A percentile compares a stretch with the other conserved stretches of the same genome.
phyloP scores from a whole-genome alignment of 2,113 vertebrate species.

The Cathartes aura region DNA sequence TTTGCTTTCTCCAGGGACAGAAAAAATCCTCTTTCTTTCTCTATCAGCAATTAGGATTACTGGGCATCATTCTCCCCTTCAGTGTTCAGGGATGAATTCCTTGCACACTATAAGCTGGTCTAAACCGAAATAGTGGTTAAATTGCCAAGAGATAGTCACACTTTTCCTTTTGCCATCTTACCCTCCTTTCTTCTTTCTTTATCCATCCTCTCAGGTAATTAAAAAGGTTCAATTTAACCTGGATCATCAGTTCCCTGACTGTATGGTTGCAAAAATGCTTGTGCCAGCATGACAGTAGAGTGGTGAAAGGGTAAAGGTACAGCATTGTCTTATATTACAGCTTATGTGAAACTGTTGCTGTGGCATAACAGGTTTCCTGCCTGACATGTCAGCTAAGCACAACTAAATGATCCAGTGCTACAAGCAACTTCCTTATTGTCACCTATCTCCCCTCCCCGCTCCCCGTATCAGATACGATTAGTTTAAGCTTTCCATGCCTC shows the following conservation, averaged over 20 bases:
- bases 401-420: neutral
- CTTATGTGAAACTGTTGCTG: neutral
- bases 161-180: neutral
- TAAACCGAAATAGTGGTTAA: neutral
- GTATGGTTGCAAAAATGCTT: neutral
- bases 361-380: neutral
- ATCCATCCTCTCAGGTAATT: neutral
- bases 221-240: neutral
- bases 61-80: neutral
- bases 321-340: neutral
- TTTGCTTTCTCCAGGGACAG: neutral
- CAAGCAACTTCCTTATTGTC: neutral
- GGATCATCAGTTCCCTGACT: neutral
- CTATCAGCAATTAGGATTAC: neutral
- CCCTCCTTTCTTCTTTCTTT: neutral
- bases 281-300: neutral
- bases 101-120: neutral
- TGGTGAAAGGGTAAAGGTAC: neutral
- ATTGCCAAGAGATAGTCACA: neutral
- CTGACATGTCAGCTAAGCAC: neutral
- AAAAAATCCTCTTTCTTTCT: neutral
- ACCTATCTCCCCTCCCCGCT: neutral
- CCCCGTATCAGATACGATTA: fast-evolving
- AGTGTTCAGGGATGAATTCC: neutral
- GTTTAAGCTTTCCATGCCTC: neutral